A percentile compares a stretch with the other conserved stretches of the same genome.
These are phyloP conservation scores for Lucifuga dentata DNA, from an alignment of 2,113 vertebrate genomes.

Conservation along the genomic window DNA sequence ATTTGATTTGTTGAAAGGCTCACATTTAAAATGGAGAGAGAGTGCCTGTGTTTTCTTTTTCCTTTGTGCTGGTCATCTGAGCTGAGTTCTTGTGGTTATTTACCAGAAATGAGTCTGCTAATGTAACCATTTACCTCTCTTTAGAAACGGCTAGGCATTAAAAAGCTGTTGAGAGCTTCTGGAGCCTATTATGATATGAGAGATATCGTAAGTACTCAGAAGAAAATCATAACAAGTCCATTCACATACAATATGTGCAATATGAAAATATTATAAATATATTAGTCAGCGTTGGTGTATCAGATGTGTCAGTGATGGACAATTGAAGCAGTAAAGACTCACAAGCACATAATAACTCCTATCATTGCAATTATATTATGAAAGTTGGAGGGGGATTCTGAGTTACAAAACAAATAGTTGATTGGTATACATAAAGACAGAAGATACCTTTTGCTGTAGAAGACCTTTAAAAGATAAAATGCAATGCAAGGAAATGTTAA, in stretches of 20 bases:
- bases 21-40: constrained; percentile 43
- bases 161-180: constrained; percentile 50
- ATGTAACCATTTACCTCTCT: constrained; percentile 66
- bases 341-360: no score
- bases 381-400: no score
- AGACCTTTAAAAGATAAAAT: no score
- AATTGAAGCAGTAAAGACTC: no score
- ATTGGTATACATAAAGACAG: no score
- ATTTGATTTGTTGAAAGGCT: constrained; percentile 46
- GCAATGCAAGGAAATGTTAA: no score
- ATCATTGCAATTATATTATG: no score
- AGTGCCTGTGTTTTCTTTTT: constrained; percentile 20
- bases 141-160: constrained; percentile 35
- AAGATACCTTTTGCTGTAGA: no score
- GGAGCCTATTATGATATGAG: constrained; percentile 19
- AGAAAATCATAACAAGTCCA: constrained; percentile 7
- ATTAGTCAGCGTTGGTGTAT: no score
- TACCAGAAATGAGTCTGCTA: constrained; percentile 65
- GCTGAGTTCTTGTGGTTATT: constrained; percentile 55
- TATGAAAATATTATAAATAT: no score
- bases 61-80: constrained; percentile 47
- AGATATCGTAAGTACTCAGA: constrained; percentile 28
- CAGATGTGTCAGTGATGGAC: no score
- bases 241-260: constrained; percentile 5
- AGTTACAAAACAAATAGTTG: no score